A percentile compares a stretch with the other conserved stretches of the same genome.
Evolutionary conservation across 2,113 vertebrate genomes (phyloP).

Genomic region (Mus pahari): DNA sequence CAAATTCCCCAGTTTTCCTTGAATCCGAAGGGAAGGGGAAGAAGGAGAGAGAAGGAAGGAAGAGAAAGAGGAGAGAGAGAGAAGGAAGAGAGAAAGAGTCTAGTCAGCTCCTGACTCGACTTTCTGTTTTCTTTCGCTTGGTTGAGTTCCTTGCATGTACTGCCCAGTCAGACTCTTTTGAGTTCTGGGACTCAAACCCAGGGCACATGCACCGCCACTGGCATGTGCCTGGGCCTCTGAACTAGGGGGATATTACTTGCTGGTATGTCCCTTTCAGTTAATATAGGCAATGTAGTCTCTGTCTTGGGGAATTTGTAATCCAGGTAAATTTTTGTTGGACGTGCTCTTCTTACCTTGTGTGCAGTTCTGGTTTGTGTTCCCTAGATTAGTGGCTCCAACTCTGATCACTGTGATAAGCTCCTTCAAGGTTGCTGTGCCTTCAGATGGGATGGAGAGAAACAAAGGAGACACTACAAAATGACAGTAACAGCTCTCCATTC

Average conservation of each 20-base stretch:
- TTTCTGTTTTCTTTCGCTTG: neutral
- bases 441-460: constrained; percentile 11
- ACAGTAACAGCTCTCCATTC: neutral
- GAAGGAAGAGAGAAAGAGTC: too few relatives aligned
- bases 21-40: too few relatives aligned
- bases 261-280: constrained; percentile 20
- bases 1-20: too few relatives aligned
- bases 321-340: constrained; percentile 22
- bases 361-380: neutral
- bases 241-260: neutral
- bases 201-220: neutral
- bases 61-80: too few relatives aligned
- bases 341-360: neutral
- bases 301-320: constrained; percentile 29
- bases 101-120: too few relatives aligned
- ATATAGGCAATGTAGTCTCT: neutral
- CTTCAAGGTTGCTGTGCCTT: neutral
- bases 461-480: neutral
- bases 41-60: too few relatives aligned
- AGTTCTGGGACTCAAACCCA: neutral
- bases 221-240: neutral
- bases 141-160: neutral
- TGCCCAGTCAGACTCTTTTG: neutral
- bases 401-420: neutral
- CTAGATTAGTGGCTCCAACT: neutral